Conservation (phyloP, 1,140 invertebrate species). For the Solenopsis fugax region DNA sequence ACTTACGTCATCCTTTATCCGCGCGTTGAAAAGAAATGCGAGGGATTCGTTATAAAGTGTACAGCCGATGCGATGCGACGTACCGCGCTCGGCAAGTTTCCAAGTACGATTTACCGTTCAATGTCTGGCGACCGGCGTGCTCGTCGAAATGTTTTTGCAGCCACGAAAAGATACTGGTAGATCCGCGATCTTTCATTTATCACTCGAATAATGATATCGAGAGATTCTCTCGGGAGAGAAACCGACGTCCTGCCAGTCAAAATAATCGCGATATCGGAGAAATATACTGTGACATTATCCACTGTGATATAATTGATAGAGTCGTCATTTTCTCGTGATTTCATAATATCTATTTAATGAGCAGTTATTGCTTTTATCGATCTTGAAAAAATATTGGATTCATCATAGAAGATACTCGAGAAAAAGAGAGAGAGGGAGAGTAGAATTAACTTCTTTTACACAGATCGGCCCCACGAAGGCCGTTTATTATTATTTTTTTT, state of each 20-base stretch:
- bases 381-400: background rate
- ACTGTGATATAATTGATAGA: slow-evolving; percentile 13
- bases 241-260: slow-evolving; percentile 26
- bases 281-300: slow-evolving; percentile 14
- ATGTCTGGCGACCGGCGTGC: slow-evolving; percentile 53
- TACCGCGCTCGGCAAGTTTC: slow-evolving; percentile 64
- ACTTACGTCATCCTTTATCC: slow-evolving; percentile 38
- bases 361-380: background rate
- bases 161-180: slow-evolving; percentile 48
- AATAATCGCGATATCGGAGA: slow-evolving; percentile 16
- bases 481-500: slow-evolving; percentile 75
- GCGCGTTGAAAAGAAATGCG: slow-evolving; percentile 35
- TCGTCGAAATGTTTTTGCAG: slow-evolving; percentile 55
- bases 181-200: slow-evolving; percentile 65
- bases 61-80: slow-evolving; percentile 5
- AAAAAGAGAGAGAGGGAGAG: slow-evolving; percentile 12
- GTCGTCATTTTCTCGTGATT: background rate
- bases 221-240: slow-evolving; percentile 25
- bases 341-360: slow-evolving; percentile 24
- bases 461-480: slow-evolving; percentile 65
- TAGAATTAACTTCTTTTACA: slow-evolving; percentile 72
- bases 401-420: background rate
- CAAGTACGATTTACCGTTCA: slow-evolving; percentile 73
- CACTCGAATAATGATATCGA: slow-evolving; percentile 36
- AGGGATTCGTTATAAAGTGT: slow-evolving; percentile 56